A percentile compares a stretch with the other conserved stretches of the same genome.
Conservation (phyloP, 2,113 vertebrate species). For the Maccullochella peelii region DNA sequence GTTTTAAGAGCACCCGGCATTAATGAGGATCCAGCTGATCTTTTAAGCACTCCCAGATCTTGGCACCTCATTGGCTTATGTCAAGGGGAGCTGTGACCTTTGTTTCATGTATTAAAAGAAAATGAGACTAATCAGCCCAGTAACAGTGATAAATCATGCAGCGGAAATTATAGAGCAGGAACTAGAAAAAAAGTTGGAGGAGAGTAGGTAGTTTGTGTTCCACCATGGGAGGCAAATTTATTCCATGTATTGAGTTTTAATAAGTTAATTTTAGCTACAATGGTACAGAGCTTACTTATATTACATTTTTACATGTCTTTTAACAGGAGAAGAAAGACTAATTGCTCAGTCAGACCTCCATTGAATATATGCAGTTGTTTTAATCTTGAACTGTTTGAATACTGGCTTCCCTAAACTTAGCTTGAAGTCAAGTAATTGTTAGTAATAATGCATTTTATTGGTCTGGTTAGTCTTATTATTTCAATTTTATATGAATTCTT, state of each 20-base stretch:
- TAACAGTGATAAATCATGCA: conserved; percentile 76
- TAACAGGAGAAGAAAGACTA: neutral
- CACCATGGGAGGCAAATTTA: conserved; percentile 40
- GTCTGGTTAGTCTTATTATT: neutral
- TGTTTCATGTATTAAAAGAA: conserved; percentile 78
- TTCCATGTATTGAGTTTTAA: conserved; percentile 26
- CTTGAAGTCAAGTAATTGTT: neutral
- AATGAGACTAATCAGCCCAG: conserved; percentile 79
- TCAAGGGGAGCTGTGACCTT: conserved; percentile 78
- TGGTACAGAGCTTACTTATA: neutral
- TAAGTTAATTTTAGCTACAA: conserved; percentile 15
- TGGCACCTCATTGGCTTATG: conserved; percentile 76
- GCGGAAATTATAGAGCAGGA: conserved; percentile 59
- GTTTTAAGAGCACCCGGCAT: conserved; percentile 54
- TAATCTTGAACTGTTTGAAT: neutral
- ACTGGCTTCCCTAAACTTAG: neutral
- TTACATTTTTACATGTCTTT: conserved; percentile 2
- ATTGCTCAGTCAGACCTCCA: conserved; percentile 10
- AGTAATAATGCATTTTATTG: neutral
- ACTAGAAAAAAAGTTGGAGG: neutral
- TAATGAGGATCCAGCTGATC: conserved; percentile 72
- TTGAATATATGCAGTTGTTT: neutral
- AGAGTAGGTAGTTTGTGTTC: conserved; percentile 46
- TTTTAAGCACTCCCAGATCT: conserved; percentile 71
- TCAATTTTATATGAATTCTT: neutral